Conservation (phyloP, 2,888 invertebrate species). For the Sphecodes monilicornis region DNA sequence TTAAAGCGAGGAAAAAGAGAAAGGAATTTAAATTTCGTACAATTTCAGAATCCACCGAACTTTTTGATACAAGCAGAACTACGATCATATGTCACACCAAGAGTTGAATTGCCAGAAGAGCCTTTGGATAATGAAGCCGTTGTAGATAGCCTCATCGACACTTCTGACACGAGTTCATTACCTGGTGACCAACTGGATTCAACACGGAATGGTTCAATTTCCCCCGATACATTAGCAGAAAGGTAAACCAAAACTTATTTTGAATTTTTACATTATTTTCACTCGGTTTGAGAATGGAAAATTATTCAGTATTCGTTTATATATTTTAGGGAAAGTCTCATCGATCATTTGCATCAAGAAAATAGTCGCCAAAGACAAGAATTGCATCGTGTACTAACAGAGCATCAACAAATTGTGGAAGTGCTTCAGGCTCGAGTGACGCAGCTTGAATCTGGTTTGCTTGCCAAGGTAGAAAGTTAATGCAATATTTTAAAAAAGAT, state of each 20-base stretch:
- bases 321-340: conserved; percentile 88
- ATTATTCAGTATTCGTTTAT: background rate
- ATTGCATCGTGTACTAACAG: conserved; percentile 77
- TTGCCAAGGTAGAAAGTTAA: conserved; percentile 77
- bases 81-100: conserved; percentile 96
- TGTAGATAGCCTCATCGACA: conserved; percentile 89
- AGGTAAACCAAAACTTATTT: conserved; percentile 78
- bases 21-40: background rate
- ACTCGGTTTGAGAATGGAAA: background rate
- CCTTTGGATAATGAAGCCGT: conserved; percentile 86
- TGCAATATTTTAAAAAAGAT: background rate
- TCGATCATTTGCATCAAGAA: conserved; percentile 92
- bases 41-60: conserved; percentile 93
- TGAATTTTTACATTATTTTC: background rate
- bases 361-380: conserved; percentile 89
- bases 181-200: conserved; percentile 80
- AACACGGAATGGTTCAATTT: conserved; percentile 84
- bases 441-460: conserved; percentile 79
- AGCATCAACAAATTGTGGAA: conserved; percentile 79
- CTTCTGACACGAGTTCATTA: conserved; percentile 87
- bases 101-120: conserved; percentile 92
- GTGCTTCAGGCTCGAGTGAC: conserved; percentile 78
- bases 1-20: background rate
- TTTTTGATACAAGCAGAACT: conserved; percentile 97
- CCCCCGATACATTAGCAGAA: conserved; percentile 85